Evolutionary conservation across 2,888 invertebrate species (phyloP), one percentile per base, ranked within the genome.

Genomic region (Ophion slaviceki): DNA sequence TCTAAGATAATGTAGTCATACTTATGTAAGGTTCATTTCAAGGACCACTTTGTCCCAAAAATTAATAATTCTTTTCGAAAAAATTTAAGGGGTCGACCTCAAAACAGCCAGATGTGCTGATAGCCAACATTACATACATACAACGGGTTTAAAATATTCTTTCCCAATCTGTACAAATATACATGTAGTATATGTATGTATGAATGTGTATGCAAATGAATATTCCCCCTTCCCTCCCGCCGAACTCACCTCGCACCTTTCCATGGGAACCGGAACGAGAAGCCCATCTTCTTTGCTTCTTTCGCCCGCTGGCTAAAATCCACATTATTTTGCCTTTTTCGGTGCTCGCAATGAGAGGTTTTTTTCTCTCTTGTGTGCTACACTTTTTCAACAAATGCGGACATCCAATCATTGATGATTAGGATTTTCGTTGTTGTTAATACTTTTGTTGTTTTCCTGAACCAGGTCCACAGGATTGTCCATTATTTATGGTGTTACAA

Each of bases 221-320:
- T 20, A 68, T 70, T 68, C 17, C 24, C 28, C 68, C 8, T 47
- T 14, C 4, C 14, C 47, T 47, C 47, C 40, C 61, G 57, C 28
- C 68, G 24, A 24, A 40, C 72, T 80, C 83, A 82, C 82, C 82
- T 82, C 79, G 80, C 74, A 83, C 83, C 83, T 83, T 83, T 83
- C 32, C 53, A 67, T 68, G 74, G 62, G 74, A 79, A 47, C 45
- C 53, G 61, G 70, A 68, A 62, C 62, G 72, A 53, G 79, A 53
- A 79, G 74, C 83, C 53, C 70, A 74, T 47, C 40, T 68, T 45
- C 67, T 20, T 47, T 36, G 24, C 28, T 59, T 20, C 20, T 67
- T 74, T 53, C 40, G 68, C 79, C 68, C 62, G 74, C 70, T 75
- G 53, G 74, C 68, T 68, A n/a, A 68, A 67, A 78, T 67, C 61